Evolutionary conservation across 2,888 invertebrate genomes (phyloP), one percentile per base, ranked within the genome.

Genomic region (Idaea straminata): DNA sequence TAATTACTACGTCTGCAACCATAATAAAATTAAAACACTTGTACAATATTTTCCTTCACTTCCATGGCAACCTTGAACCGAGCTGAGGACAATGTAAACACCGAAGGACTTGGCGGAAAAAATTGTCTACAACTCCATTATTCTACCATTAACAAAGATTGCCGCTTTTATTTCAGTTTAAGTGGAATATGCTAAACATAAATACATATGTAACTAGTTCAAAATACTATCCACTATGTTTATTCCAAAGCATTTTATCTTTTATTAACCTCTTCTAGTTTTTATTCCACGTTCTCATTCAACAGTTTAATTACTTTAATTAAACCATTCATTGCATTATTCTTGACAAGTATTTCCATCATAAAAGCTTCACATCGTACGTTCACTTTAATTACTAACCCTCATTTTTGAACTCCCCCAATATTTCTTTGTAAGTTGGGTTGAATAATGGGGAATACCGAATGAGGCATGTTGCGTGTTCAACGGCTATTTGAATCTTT

Each of bases 371-470:
- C 13, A 25, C 25, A 7, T 13, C 7, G 47, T 47, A 47, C 47
- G 10, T 47, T 47, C 47, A 47, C 47, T 47, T 71, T 69, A 73
- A 65, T 64, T 65, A 68, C 68, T 71, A 74, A 78, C 80, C 80
- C 79, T 65, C 61, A 64, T 69, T 72, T 65, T 36, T 62, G 47
- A 61, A 25, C 64, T 67, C 69, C 71, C 75, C 73, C 73, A 66
- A 66, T 79, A 78, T 78, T 81, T 77, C 75, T 70, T 70, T 72
- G 77, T 74, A 36, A 36, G 36, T 77, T 73, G 78, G 25, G 80
- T 73, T 83, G 81, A 83, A 71, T 83, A 81, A 82, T 73, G 78
- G 87, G 84, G 77, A 84, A 81, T 79, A 77, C 80, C 80, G 64
- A 78, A 72, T 66, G 69, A 71, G 71, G 70, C 70, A 69, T 65